Evolutionary conservation across 2,888 invertebrate species (phyloP).

Genomic region (Eugnorisma glareosa): DNA sequence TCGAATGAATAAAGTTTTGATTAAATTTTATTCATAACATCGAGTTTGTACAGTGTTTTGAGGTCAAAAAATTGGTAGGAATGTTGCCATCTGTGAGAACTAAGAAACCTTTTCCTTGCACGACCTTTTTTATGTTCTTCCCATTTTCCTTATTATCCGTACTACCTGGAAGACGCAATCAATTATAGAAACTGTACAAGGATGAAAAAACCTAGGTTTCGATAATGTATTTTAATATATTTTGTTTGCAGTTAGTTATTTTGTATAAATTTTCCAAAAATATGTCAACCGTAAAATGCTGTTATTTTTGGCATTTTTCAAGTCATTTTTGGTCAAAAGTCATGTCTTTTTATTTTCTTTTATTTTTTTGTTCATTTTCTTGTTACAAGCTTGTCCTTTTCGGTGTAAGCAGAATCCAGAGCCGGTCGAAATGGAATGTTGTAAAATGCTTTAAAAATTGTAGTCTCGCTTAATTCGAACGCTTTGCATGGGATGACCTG

Average conservation of each 20-base stretch:
- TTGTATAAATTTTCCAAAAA: not conserved
- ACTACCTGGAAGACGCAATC: constrained; percentile 23
- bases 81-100: constrained; percentile 84
- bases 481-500: constrained; percentile 75
- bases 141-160: constrained; percentile 52
- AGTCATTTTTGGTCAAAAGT: not conserved
- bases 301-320: not conserved
- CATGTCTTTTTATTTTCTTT: not conserved
- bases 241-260: not conserved
- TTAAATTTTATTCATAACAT: constrained; percentile 74
- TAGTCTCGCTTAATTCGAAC: constrained; percentile 24
- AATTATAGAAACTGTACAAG: constrained; percentile 6
- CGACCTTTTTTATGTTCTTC: constrained; percentile 75
- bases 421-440: constrained; percentile 10
- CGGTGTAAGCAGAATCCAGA: constrained; percentile 28
- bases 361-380: not conserved
- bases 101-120: constrained; percentile 74
- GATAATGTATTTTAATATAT: not conserved
- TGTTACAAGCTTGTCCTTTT: constrained; percentile 29
- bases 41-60: constrained; percentile 89
- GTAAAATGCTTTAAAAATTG: constrained; percentile 26
- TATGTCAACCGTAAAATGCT: not conserved
- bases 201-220: constrained; percentile 1
- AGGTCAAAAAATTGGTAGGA: constrained; percentile 72
- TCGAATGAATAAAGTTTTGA: constrained; percentile 65